Evolutionary conservation across 2,888 invertebrate genomes (phyloP).

Genomic region (Pseudococcus longispinus): DNA sequence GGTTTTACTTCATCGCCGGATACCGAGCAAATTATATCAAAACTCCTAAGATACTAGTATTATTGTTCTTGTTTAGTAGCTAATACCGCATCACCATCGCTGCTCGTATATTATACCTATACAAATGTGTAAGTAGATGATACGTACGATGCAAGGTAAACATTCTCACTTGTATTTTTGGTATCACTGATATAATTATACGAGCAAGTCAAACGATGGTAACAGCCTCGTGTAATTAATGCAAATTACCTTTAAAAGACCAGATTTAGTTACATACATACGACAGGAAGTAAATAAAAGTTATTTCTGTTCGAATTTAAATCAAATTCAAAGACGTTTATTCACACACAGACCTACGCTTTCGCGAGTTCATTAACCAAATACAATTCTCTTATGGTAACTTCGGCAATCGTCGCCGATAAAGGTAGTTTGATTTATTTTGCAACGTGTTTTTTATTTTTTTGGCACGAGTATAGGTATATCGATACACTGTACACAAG

Average conservation of each 20-base stretch:
- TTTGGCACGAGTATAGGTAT: not conserved
- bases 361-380: not conserved
- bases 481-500: not conserved
- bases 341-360: not conserved
- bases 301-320: not conserved
- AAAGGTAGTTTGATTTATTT: not conserved
- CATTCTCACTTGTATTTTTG: not conserved
- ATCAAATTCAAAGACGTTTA: constrained; percentile 15
- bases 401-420: not conserved
- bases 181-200: not conserved
- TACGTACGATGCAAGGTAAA: not conserved
- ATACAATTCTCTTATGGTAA: not conserved
- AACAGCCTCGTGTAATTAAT: constrained; percentile 24
- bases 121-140: not conserved
- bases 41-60: not conserved
- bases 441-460: not conserved
- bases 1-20: not conserved
- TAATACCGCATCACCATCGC: not conserved
- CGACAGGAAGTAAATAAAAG: constrained; percentile 32
- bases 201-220: constrained; percentile 23
- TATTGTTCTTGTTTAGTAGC: not conserved
- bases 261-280: constrained; percentile 15
- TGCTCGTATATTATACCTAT: not conserved
- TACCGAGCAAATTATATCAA: constrained; percentile 13
- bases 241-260: constrained; percentile 24